Conservation (phyloP, 1,140 invertebrate species). For the Drosophila pectinifera region DNA sequence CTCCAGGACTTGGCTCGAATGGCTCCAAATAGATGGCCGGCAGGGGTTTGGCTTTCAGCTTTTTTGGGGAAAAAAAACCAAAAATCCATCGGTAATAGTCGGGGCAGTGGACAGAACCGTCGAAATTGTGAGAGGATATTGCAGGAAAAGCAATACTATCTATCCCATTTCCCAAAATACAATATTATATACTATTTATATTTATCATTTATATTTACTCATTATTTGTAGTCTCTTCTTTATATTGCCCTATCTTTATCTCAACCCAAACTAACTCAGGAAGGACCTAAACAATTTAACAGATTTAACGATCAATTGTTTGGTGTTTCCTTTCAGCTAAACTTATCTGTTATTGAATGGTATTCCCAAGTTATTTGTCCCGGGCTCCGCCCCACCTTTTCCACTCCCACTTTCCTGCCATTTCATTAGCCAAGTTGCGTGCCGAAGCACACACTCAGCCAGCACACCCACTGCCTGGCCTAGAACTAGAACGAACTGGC, state of each 20-base stretch:
- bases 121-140: not conserved
- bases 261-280: not conserved
- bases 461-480: conserved; percentile 17
- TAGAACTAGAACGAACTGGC: conserved; percentile 33
- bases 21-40: conserved; percentile 2
- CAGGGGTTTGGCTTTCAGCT: not conserved
- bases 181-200: no score
- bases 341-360: conserved; percentile 24
- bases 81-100: not conserved
- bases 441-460: conserved; percentile 6
- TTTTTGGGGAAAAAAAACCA: not conserved
- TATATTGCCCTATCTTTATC: not conserved
- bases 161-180: no score
- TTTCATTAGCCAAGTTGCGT: conserved; percentile 46
- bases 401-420: not conserved
- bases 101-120: no score
- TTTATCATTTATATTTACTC: no score
- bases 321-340: conserved; percentile 5
- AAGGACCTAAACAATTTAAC: conserved; percentile 4
- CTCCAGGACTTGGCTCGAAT: conserved; percentile 44
- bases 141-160: no score
- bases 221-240: not conserved
- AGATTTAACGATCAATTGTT: conserved; percentile 6
- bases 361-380: conserved; percentile 47
- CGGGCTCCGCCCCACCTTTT: conserved; percentile 5